Conservation (phyloP, 2,888 invertebrate genomes). For the Leptodirus hochenwartii region DNA sequence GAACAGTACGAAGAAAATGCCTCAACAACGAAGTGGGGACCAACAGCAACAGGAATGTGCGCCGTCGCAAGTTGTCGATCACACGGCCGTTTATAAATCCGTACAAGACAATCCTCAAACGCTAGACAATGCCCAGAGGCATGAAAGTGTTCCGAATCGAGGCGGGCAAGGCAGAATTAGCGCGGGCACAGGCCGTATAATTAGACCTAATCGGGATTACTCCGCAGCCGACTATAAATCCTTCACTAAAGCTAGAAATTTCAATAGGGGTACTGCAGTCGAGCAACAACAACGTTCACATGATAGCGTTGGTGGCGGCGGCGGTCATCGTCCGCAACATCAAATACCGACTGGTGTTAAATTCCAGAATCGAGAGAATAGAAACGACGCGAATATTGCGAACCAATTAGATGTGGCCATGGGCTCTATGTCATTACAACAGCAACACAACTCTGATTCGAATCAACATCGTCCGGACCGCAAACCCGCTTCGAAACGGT, state of each 20-base stretch:
- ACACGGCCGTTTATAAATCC: background rate
- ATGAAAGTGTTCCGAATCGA: too few relatives aligned
- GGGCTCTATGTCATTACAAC: too few relatives aligned
- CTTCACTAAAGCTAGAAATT: constrained; percentile 22
- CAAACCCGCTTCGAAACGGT: constrained; percentile 37
- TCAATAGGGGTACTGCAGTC: too few relatives aligned
- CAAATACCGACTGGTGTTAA: constrained; percentile 9
- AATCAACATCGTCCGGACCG: too few relatives aligned
- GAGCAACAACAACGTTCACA: too few relatives aligned
- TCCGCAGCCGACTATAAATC: constrained; percentile 24
- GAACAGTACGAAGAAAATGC: constrained; percentile 18
- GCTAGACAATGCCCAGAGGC: too few relatives aligned
- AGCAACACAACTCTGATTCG: too few relatives aligned
- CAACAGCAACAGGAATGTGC: constrained; percentile 9
- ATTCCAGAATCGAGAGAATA: constrained; percentile 21
- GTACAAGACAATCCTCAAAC: background rate
- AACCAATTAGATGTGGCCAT: too few relatives aligned
- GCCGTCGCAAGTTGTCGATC: constrained; percentile 4
- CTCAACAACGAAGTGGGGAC: constrained; percentile 2
- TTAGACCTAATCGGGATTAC: constrained; percentile 21
- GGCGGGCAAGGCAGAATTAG: too few relatives aligned
- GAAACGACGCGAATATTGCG: constrained; percentile 25
- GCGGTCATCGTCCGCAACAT: constrained; percentile 13
- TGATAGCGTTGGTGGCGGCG: constrained; percentile 17
- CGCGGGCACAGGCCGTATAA: constrained; percentile 19